Conservation (phyloP, 2,113 vertebrate genomes). For the Nycticorax nycticorax region DNA sequence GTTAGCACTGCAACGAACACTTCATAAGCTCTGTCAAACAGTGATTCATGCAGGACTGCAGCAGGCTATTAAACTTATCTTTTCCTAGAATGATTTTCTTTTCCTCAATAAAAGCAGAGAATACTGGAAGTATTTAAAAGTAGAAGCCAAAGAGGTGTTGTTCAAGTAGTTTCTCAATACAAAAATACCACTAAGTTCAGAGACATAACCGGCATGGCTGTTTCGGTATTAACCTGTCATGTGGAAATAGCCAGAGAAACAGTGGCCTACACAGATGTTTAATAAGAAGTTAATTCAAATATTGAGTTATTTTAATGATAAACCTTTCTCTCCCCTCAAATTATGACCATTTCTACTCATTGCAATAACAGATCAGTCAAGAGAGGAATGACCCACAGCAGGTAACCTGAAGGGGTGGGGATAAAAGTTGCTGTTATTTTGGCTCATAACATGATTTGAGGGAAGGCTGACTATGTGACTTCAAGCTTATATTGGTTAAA, state of each 20-base stretch:
- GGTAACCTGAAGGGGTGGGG: not conserved
- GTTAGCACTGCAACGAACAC: not conserved
- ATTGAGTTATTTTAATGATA: not conserved
- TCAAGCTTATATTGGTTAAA: not conserved
- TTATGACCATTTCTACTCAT: not conserved
- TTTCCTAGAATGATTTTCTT: not conserved
- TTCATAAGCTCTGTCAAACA: slow-evolving; percentile 23
- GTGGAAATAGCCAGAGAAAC: not conserved
- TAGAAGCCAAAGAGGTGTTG: not conserved
- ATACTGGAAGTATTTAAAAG: not conserved
- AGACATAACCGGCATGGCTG: not conserved
- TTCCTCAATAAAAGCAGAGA: not conserved
- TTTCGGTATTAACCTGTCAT: not conserved
- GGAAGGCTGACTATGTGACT: not conserved
- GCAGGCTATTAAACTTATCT: not conserved
- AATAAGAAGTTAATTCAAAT: not conserved
- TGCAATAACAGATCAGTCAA: not conserved
- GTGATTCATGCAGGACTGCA: not conserved
- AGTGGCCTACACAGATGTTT: not conserved
- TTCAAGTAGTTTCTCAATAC: not conserved
- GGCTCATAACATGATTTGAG: not conserved
- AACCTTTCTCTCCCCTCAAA: not conserved
- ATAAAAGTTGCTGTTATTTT: not conserved
- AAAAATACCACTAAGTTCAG: not conserved
- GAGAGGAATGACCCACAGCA: not conserved